phyloP scores from a whole-genome alignment of 2,113 vertebrate genomes.

The Gymnorhina tibicen region DNA sequence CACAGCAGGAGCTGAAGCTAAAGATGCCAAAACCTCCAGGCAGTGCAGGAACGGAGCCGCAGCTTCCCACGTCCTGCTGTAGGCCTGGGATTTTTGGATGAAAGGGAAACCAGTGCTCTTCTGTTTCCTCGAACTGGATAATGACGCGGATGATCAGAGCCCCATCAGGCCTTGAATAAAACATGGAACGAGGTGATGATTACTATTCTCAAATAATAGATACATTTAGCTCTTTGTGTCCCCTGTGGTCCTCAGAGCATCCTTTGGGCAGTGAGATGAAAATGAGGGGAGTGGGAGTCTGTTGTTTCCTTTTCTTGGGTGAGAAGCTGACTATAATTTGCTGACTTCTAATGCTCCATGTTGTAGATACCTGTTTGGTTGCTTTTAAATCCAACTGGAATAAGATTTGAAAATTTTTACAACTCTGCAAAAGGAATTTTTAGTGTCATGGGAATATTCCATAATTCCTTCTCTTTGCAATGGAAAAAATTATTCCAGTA shows the following conservation, averaged over 20 bases:
- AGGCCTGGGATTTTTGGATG: background rate
- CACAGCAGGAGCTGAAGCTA: background rate
- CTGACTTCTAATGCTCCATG: background rate
- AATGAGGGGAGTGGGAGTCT: background rate
- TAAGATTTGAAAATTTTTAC: background rate
- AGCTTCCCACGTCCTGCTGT: background rate
- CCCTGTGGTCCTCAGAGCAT: background rate
- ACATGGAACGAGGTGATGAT: background rate
- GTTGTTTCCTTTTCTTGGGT: background rate
- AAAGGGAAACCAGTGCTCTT: background rate
- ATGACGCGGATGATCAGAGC: background rate
- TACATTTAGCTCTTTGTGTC: background rate
- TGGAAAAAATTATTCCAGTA: background rate
- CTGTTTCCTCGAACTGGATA: background rate
- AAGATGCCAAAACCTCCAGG: background rate
- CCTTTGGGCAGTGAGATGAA: background rate
- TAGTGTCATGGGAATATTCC: background rate
- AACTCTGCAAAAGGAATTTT: background rate
- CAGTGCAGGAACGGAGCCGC: fast-evolving
- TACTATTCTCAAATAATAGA: background rate
- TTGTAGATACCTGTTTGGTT: background rate
- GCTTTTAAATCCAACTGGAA: background rate
- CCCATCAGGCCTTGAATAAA: background rate
- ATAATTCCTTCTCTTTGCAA: background rate
- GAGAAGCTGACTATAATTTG: background rate